Evolutionary conservation across 2,797 vertebrate species (phyloP), one percentile per base, ranked within the genome.

Genomic region (Salmo trutta): DNA sequence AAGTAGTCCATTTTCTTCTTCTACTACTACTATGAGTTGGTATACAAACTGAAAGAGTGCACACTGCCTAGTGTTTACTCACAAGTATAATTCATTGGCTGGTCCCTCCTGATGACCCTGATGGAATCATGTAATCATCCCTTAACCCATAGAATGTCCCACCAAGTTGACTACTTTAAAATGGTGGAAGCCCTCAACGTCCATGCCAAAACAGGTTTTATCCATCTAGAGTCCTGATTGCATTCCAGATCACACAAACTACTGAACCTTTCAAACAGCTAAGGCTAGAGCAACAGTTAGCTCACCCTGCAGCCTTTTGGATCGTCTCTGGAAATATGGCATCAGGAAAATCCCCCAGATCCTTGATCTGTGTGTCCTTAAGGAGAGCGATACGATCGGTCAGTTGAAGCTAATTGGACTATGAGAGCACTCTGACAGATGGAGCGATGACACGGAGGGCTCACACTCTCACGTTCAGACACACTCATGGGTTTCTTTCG

Each of bases 341-440:
- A 83, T 74, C 59, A 14, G 24, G 77, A 88, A 73, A 64, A 67
- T 64, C 76, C 77, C 77, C 78, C 71, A 72, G 72, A 83, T 76
- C 87, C 91, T 91, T 90, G 87, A 91, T 88, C 72, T 85, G 74
- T 67, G 71, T 21, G 67, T 79, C 82, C 79, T 77, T 36, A 78
- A 82, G 82, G 84, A 66, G 75, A 75, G 74, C 65, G 79, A 76
- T 59, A 75, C 73, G 51, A 77, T 65, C 69, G 77, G 73, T 83
- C 0, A 27, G 80, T 83, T 87, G 82, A 88, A 83, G 86, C 85
- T 83, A 83, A 75, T 74, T 6, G 80, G 83, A 85, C 86, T 83
- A 72, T 85, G 82, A 72, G 75, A n/a, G 79, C 33, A 5, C 41
- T 29, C 74, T 31, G 59, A 41, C 62, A 77, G 84, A 84, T 72